These are phyloP conservation scores for Listronotus oregonensis DNA, from an alignment of 1,140 invertebrate species.

Conservation along the genomic window DNA sequence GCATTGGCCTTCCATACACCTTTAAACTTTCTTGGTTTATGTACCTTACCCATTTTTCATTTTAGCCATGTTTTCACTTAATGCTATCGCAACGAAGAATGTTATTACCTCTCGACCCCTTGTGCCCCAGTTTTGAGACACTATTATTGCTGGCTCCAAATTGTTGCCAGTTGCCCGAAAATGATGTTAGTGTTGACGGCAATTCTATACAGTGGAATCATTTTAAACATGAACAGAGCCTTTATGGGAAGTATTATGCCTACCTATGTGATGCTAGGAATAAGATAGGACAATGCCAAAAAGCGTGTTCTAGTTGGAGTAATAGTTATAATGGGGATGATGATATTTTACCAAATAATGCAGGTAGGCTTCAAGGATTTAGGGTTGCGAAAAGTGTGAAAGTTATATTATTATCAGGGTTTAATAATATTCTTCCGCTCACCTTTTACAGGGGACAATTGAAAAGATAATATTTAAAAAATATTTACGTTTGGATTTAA, in stretches of 20 bases:
- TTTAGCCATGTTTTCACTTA: constrained; percentile 81
- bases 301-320: constrained; percentile 78
- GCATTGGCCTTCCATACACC: no score
- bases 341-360: constrained; percentile 34
- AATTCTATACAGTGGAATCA: constrained; percentile 58
- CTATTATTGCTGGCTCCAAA: constrained; percentile 81
- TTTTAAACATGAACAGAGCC: constrained; percentile 60
- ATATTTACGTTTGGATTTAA: no score
- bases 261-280: constrained; percentile 81
- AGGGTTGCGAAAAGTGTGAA: no score
- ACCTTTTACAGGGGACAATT: no score
- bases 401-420: no score
- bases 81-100: constrained; percentile 81
- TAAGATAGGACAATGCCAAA: constrained; percentile 72
- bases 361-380: constrained; percentile 31
- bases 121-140: constrained; percentile 80
- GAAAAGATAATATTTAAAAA: no score
- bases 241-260: constrained; percentile 80
- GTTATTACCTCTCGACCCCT: constrained; percentile 78
- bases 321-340: constrained; percentile 69
- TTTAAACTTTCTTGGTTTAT: no score
- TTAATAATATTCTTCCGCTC: no score
- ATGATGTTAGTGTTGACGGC: constrained; percentile 53
- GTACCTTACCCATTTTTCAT: constrained; percentile 9
- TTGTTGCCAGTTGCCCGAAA: constrained; percentile 57